phyloP scores from a whole-genome alignment of 37 sponge, comb jelly and placozoan species.

The Mnemiopsis leidyi region DNA sequence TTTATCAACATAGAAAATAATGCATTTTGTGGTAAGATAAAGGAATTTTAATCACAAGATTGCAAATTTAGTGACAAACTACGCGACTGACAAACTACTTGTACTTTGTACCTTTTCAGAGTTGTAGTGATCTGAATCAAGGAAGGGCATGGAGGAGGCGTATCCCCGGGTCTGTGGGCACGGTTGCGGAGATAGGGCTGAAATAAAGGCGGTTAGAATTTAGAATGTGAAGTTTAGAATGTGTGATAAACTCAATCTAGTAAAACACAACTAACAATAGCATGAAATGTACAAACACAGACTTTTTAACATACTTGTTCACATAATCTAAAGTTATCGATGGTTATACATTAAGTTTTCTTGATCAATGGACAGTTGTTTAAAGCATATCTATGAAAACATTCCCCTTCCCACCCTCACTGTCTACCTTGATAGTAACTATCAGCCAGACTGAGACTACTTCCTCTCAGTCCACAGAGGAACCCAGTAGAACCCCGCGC shows the following conservation, averaged over 20 bases:
- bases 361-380: neutral
- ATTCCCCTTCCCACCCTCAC: neutral
- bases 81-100: too few species aligned
- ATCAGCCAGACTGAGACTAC: slow-evolving; percentile 62
- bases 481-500: slow-evolving; percentile 57
- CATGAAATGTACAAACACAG: too few species aligned
- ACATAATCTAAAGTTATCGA: too few species aligned
- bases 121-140: neutral
- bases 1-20: too few species aligned
- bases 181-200: slow-evolving; percentile 54
- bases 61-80: too few species aligned
- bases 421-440: slow-evolving; percentile 59
- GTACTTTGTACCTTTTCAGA: slow-evolving; percentile 26
- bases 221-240: too few species aligned
- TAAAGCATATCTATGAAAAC: neutral
- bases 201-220: neutral
- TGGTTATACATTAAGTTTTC: too few species aligned
- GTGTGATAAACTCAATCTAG: too few species aligned
- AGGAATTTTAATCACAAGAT: too few species aligned
- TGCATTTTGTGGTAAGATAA: too few species aligned
- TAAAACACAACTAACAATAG: too few species aligned
- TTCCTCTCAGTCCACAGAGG: slow-evolving; percentile 40
- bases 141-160: slow-evolving; percentile 65
- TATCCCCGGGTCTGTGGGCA: slow-evolving; percentile 59
- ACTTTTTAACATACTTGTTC: too few species aligned